A percentile compares a stretch with the other conserved stretches of the same genome.
Evolutionary conservation across 2,888 invertebrate genomes (phyloP).

Genomic region (Leucoma salicis): DNA sequence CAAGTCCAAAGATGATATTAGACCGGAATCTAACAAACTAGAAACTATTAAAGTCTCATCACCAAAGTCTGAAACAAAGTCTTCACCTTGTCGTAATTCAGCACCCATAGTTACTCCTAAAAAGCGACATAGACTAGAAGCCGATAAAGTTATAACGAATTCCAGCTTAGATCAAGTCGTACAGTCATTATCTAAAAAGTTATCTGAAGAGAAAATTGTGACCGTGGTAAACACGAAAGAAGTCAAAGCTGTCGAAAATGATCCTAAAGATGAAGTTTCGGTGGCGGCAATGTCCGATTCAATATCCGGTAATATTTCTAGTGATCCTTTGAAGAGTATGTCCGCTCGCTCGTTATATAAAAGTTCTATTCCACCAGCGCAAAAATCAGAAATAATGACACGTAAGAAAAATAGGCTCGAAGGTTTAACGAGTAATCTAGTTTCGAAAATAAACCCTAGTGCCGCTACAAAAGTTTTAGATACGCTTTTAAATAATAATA

Average conservation of each 20-base stretch:
- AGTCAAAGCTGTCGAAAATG: slow-evolving; percentile 57
- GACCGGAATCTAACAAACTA: slow-evolving; percentile 53
- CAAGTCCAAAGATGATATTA: slow-evolving; percentile 65
- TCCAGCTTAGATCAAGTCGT: slow-evolving; percentile 73
- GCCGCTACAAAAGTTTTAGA: slow-evolving; percentile 78
- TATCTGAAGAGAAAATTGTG: slow-evolving; percentile 65
- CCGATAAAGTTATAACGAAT: slow-evolving; percentile 69
- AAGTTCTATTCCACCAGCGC: slow-evolving; percentile 72
- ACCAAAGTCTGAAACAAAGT: slow-evolving; percentile 63
- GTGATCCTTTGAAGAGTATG: slow-evolving; percentile 75
- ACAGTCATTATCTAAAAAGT: slow-evolving; percentile 73
- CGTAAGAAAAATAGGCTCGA: slow-evolving; percentile 85
- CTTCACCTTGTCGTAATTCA: slow-evolving; percentile 60
- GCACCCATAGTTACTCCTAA: slow-evolving; percentile 86
- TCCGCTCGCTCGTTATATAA: slow-evolving; percentile 75
- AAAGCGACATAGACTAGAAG: slow-evolving; percentile 87
- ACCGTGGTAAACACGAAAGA: slow-evolving; percentile 45
- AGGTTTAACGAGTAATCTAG: slow-evolving; percentile 82
- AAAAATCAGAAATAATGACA: slow-evolving; percentile 82
- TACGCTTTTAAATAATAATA: slow-evolving; percentile 74
- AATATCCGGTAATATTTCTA: slow-evolving; percentile 38
- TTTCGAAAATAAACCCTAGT: slow-evolving; percentile 83
- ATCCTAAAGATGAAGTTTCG: slow-evolving; percentile 51
- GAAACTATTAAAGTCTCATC: slow-evolving; percentile 59
- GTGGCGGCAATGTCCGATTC: slow-evolving; percentile 44